phyloP scores from a whole-genome alignment of 1,140 invertebrate species.

The Hycleus phaleratus region DNA sequence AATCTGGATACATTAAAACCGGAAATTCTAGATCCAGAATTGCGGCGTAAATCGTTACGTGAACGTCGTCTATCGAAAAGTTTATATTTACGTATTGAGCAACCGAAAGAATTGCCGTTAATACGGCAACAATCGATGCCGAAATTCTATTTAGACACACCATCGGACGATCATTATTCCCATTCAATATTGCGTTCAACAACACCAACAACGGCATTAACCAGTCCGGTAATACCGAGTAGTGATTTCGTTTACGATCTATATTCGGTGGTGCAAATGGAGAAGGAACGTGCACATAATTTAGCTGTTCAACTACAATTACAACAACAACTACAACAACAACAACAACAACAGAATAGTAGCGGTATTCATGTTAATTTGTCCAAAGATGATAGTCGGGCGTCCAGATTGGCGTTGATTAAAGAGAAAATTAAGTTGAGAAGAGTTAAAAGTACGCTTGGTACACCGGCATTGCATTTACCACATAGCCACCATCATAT shows the following conservation, averaged over 20 bases:
- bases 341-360: neutral
- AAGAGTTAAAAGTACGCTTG: slow-evolving; percentile 27
- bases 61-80: slow-evolving; percentile 30
- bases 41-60: slow-evolving; percentile 22
- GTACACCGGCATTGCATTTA: slow-evolving; percentile 19
- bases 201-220: slow-evolving; percentile 12
- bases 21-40: slow-evolving; percentile 1
- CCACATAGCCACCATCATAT: slow-evolving; percentile 7
- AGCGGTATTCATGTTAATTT: slow-evolving; percentile 10
- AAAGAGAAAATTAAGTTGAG: slow-evolving; percentile 27
- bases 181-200: slow-evolving; percentile 16
- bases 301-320: neutral
- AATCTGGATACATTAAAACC: neutral
- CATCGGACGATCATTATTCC: slow-evolving; percentile 22
- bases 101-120: slow-evolving; percentile 25
- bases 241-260: slow-evolving; percentile 27
- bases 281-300: slow-evolving; percentile 11
- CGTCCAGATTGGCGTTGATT: slow-evolving; percentile 22
- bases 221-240: slow-evolving; percentile 23
- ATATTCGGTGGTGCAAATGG: slow-evolving; percentile 32
- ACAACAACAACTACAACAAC: slow-evolving; percentile 2
- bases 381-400: slow-evolving; percentile 13
- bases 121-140: slow-evolving; percentile 33
- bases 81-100: slow-evolving; percentile 27
- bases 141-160: slow-evolving; percentile 33